Conservation (phyloP, 1,140 invertebrate species). For the Leptopilina clavipes region DNA sequence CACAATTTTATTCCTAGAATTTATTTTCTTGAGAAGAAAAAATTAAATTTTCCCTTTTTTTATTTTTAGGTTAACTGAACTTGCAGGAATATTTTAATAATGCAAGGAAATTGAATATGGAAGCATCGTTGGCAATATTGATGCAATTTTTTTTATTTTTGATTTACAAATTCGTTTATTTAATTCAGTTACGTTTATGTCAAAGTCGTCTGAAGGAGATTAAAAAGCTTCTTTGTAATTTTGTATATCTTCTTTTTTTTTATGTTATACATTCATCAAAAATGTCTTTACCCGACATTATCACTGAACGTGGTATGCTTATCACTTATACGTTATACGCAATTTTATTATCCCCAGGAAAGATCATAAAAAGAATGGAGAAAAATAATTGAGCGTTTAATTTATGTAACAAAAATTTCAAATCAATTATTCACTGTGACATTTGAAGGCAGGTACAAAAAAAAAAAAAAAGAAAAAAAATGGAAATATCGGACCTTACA, state of each 20-base stretch:
- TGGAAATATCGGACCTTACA: not conserved
- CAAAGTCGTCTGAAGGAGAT: not conserved
- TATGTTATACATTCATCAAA: too few relatives aligned
- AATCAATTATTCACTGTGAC: not conserved
- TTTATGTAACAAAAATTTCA: slow-evolving; percentile 6
- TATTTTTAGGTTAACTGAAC: too few relatives aligned
- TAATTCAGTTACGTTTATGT: too few relatives aligned
- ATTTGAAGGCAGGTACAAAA: not conserved
- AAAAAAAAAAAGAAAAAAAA: slow-evolving; percentile 19
- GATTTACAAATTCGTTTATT: too few relatives aligned
- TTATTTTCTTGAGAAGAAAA: not conserved
- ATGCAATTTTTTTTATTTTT: too few relatives aligned
- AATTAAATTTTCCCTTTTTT: too few relatives aligned
- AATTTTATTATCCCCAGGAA: not conserved
- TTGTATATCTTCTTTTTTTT: too few relatives aligned
- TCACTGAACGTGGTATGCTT: not conserved
- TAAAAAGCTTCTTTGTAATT: not conserved
- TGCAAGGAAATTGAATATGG: too few relatives aligned
- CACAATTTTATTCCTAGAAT: not conserved
- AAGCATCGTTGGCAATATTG: too few relatives aligned
- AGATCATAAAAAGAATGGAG: not conserved
- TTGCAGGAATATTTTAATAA: too few relatives aligned
- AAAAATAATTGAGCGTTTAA: not conserved
- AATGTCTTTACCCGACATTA: not conserved
- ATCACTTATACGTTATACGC: not conserved